Base-by-base conservation (phyloP, 2,113 vertebrate species). In the Chrysochloris asiatica region DNA sequence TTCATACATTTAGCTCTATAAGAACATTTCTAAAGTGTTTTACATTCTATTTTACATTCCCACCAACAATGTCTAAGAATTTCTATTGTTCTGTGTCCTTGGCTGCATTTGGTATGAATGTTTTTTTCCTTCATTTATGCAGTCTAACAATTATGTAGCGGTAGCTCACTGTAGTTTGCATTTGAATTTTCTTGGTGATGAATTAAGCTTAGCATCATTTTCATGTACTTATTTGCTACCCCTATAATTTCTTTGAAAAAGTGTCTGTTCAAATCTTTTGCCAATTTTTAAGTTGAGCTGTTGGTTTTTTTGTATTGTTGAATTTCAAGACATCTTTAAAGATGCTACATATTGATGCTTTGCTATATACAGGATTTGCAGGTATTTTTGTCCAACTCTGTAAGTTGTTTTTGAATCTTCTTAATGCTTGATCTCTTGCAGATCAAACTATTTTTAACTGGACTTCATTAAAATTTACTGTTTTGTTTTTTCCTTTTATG, bases 401-500 rank as follows among this genome's bases (percentile, higher is more conserved):
- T 41, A 26, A 5, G 21, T 9, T 67, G 36, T 41, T n/a, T 76
- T 73, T 77, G 30, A 86, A 86, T 56, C 65, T 52, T 78, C 38
- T 54, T 80, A 81, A 9, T n/a, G 24, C 56, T 63, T n/a, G n/a
- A 8, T 77, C 52, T 77, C 63, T 52, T 50, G 38, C 22, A 72
- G 8, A 48, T 36, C 73, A 88, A 73, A 8, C n/a, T n/a, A n/a
- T 65, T 86, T 50, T 77, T 48, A 48, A 78, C 21, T 54, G 24
- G 45, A 86, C 41, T 84, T 69, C 19, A 82, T 63, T 24, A 72
- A 72, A 71, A 69, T 17, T 12, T 54, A 19, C 48, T 12, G 88
- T 52, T 77, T 67, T 12, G 88, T 52, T 77, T 67, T 65, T 95
- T 50, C 38, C 43, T 92, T 86, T 91, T 84, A 78, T 28, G 33